phyloP scores from a whole-genome alignment of 2,113 vertebrate genomes.

The Aegithalos caudatus region DNA sequence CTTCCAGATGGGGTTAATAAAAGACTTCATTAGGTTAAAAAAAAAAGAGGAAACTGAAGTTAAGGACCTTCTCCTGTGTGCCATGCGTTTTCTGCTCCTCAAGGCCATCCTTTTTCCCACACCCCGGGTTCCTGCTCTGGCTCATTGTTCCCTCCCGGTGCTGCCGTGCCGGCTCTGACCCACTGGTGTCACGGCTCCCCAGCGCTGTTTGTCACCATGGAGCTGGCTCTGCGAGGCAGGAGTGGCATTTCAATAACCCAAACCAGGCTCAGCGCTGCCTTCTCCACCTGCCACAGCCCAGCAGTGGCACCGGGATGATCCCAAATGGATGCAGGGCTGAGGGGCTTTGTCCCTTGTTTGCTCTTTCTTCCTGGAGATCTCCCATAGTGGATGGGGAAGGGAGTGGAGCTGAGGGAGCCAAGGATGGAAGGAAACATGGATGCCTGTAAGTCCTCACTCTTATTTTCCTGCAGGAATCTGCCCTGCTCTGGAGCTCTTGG shows the following conservation, averaged over 20 bases:
- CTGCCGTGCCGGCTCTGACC: not conserved
- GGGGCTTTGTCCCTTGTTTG: accelerated
- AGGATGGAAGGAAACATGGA: not conserved
- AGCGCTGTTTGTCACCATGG: constrained; percentile 14
- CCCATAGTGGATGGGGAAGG: not conserved
- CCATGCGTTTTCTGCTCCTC: not conserved
- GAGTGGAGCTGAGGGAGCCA: not conserved
- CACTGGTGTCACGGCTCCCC: not conserved
- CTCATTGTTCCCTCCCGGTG: not conserved
- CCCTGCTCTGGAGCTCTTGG: not conserved
- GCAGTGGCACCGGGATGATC: not conserved
- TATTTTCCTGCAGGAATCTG: not conserved
- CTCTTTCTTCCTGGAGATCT: not conserved
- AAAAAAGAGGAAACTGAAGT: not conserved
- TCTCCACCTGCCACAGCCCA: not conserved
- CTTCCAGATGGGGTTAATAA: not conserved
- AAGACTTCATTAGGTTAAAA: not conserved
- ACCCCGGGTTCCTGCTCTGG: not conserved
- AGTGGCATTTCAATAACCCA: not conserved
- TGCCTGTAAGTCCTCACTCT: not conserved
- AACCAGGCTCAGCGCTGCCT: not conserved
- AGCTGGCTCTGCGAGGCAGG: not conserved
- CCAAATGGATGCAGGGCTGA: not conserved
- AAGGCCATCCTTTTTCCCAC: not conserved
- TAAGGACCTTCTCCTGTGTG: not conserved